Percentiles rank a stretch among this genome's conserved stretches.
Conservation (phyloP, 2,888 invertebrate genomes). For the Hedychridium roseum region DNA sequence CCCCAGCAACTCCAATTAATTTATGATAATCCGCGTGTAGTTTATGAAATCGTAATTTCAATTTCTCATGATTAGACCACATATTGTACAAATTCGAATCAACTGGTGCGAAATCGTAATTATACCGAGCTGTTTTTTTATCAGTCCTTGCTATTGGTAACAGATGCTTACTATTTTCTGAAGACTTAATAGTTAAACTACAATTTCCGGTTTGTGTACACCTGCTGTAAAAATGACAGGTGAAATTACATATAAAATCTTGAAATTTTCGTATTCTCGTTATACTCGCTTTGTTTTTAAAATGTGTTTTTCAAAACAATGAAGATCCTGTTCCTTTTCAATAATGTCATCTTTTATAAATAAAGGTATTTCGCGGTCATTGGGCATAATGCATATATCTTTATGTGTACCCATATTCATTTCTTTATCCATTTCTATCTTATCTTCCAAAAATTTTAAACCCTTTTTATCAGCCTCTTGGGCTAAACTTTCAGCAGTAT, state of each 20-base stretch:
- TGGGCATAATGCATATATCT: slow-evolving; percentile 26
- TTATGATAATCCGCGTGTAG: slow-evolving; percentile 63
- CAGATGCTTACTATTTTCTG: no score
- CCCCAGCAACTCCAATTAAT: slow-evolving; percentile 67
- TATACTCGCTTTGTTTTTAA: slow-evolving; percentile 28
- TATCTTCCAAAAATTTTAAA: slow-evolving; percentile 18
- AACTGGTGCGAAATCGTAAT: slow-evolving; percentile 40
- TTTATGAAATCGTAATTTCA: slow-evolving; percentile 59
- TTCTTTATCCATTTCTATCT: slow-evolving; percentile 16
- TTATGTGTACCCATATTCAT: slow-evolving; percentile 22
- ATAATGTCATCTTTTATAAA: slow-evolving; percentile 36
- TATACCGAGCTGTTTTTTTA: slow-evolving; percentile 17
- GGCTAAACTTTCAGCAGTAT: slow-evolving; percentile 40
- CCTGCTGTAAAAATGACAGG: slow-evolving; percentile 28
- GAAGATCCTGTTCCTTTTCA: slow-evolving; percentile 32
- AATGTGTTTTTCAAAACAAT: slow-evolving; percentile 16
- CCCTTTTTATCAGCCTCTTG: slow-evolving; percentile 34
- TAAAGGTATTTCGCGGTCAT: slow-evolving; percentile 45
- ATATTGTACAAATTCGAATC: slow-evolving; percentile 47
- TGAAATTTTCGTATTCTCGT: not conserved
- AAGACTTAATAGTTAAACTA: no score
- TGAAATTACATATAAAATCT: slow-evolving; percentile 6
- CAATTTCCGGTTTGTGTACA: slow-evolving; percentile 51
- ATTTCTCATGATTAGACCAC: slow-evolving; percentile 52
- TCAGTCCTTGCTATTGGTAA: slow-evolving; percentile 11